A percentile compares a stretch with the other conserved stretches of the same genome.
phyloP scores from a whole-genome alignment of 1,140 invertebrate genomes.

The Zelostemma sp. region DNA sequence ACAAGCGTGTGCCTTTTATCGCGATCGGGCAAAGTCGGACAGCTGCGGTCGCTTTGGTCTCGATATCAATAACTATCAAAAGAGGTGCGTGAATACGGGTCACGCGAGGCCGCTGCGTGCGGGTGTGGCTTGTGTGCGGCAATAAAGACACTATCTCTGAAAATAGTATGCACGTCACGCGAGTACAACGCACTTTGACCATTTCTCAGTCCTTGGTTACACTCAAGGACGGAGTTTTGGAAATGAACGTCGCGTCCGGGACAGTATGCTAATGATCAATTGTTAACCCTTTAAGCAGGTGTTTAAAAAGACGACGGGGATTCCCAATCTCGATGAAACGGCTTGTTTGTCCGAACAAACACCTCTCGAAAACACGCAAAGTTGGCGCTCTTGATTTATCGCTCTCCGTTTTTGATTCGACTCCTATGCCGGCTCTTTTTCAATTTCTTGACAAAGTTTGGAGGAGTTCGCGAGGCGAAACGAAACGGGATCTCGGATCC shows the following conservation, averaged over 20 bases:
- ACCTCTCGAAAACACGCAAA: conserved; percentile 3
- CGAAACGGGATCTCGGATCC: not conserved
- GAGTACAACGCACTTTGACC: not conserved
- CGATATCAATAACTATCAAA: conserved; percentile 28
- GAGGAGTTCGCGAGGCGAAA: not conserved
- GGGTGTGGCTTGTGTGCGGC: conserved; percentile 48
- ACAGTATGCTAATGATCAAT: conserved; percentile 38
- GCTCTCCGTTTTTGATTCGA: too few relatives aligned
- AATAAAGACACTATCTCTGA: conserved; percentile 52
- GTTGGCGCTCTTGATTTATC: not conserved
- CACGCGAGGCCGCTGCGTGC: conserved; percentile 49
- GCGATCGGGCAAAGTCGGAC: not conserved
- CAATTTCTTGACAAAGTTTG: not conserved
- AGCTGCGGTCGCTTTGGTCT: not conserved
- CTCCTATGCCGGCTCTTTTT: too few relatives aligned
- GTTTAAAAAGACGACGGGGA: conserved; percentile 43
- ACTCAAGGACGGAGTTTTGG: not conserved
- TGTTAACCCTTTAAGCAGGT: conserved; percentile 52
- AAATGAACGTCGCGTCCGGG: conserved; percentile 8
- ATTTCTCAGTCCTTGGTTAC: not conserved
- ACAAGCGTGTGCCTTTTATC: conserved; percentile 1
- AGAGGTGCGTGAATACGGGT: conserved; percentile 45
- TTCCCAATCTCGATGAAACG: conserved; percentile 2
- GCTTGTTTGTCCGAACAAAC: conserved; percentile 15
- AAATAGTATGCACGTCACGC: not conserved